Conservation (phyloP, 2,797 vertebrate species). For the Cossypha polioptera region DNA sequence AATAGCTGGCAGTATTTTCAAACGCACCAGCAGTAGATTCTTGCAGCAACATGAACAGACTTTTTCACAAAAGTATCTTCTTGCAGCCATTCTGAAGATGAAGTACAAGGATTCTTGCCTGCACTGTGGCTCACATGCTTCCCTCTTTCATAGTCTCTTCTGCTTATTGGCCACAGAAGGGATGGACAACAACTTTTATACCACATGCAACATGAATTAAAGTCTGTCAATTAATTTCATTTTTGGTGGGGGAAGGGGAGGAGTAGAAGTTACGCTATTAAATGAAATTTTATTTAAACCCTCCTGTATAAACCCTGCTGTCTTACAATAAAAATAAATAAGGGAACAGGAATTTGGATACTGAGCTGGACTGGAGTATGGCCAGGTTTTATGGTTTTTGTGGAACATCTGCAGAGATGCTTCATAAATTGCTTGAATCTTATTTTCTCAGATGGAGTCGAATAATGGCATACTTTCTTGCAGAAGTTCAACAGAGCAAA, state of each 20-base stretch:
- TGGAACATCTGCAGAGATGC: not conserved
- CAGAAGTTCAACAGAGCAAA: not conserved
- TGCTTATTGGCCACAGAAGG: not conserved
- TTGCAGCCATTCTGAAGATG: not conserved
- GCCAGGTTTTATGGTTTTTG: not conserved
- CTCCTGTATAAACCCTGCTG: not conserved
- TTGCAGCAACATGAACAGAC: not conserved
- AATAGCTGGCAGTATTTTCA: not conserved
- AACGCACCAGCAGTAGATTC: not conserved
- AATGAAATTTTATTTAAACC: not conserved
- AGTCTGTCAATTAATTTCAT: accelerated
- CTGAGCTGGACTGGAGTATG: not conserved
- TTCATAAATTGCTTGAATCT: not conserved
- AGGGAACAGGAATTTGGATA: not conserved
- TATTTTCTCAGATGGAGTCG: not conserved
- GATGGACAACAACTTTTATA: not conserved
- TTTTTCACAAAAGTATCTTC: not conserved
- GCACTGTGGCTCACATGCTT: not conserved
- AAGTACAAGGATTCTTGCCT: not conserved
- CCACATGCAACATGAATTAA: not conserved
- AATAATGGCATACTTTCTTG: not conserved
- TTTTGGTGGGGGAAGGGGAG: too few relatives aligned
- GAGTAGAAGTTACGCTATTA: not conserved
- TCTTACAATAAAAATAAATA: not conserved
- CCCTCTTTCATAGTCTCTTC: not conserved